Conservation (phyloP, 1,140 invertebrate genomes). For the Subanguina moxae region DNA sequence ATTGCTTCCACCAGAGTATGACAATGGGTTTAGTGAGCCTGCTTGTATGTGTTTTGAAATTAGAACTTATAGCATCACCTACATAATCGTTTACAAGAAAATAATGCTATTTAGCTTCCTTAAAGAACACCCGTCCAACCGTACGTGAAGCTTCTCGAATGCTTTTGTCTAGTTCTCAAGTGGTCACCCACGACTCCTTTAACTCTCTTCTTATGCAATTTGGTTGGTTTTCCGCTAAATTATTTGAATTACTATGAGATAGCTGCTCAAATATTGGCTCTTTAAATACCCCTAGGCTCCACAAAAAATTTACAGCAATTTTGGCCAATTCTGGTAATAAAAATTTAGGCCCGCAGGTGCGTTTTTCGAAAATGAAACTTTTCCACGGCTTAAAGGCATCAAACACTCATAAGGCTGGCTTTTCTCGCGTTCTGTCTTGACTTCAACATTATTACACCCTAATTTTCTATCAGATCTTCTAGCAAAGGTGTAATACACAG, state of each 20-base stretch:
- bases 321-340: no score
- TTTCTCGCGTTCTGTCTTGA: no score
- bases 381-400: no score
- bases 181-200: conserved; percentile 45
- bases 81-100: neutral
- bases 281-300: no score
- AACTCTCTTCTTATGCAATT: conserved; percentile 51
- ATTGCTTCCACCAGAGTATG: conserved; percentile 52
- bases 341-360: no score
- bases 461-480: no score
- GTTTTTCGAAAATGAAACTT: no score
- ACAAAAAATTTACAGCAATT: no score
- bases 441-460: no score
- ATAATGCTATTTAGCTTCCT: conserved; percentile 33
- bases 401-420: no score
- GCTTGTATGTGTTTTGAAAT: conserved; percentile 37
- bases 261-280: no score
- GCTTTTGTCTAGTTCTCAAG: conserved; percentile 42
- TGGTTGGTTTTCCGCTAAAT: conserved; percentile 18
- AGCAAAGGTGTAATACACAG: no score
- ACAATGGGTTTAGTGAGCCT: conserved; percentile 48
- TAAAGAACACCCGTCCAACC: conserved; percentile 41
- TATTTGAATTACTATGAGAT: neutral
- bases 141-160: conserved; percentile 51
- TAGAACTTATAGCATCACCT: neutral